phyloP scores from a whole-genome alignment of 2,888 invertebrate genomes.

The Graphium colonna region DNA sequence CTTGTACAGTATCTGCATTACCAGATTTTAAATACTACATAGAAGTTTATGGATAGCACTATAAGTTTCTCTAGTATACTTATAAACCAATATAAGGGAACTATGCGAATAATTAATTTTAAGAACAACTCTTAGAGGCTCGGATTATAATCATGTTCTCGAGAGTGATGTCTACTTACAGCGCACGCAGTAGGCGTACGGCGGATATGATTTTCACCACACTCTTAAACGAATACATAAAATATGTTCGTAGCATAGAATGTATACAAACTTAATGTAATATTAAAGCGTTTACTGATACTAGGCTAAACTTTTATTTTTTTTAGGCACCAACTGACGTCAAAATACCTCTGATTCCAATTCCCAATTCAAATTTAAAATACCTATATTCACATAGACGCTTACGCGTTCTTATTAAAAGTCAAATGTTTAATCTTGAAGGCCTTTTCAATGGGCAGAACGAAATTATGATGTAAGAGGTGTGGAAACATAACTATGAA shows the following conservation, averaged over 20 bases:
- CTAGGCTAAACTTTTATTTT: no score
- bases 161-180: background rate
- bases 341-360: no score
- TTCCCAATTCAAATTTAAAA: no score
- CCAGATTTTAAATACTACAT: no score
- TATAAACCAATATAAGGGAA: background rate
- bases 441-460: background rate
- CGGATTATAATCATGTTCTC: background rate
- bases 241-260: background rate
- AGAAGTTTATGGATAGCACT: no score
- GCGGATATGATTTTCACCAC: background rate
- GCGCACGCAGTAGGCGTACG: background rate
- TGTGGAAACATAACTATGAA: background rate
- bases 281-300: no score
- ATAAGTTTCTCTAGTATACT: background rate
- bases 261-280: background rate
- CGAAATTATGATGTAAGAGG: background rate
- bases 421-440: background rate
- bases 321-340: no score
- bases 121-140: background rate
- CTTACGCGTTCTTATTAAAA: no score
- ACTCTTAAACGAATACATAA: background rate
- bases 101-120: background rate
- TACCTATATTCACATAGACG: no score
- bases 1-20: no score